Percentiles rank a stretch among this genome's conserved stretches.
These are phyloP conservation scores for Odontamblyopus rebecca DNA, from an alignment of 2,797 vertebrate genomes.

Conservation along the genomic window DNA sequence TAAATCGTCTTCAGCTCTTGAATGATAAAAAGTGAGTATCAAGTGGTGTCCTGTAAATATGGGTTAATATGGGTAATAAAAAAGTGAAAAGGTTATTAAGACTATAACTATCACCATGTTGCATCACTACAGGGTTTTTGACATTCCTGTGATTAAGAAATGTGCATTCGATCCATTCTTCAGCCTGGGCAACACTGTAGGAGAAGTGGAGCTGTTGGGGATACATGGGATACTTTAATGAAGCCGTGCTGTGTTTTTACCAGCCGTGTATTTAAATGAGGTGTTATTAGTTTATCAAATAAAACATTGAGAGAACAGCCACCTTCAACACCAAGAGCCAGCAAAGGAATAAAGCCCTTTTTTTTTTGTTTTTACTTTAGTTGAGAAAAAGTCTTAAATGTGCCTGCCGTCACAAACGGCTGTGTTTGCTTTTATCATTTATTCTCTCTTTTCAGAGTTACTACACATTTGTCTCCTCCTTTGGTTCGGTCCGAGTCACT, in stretches of 20 bases:
- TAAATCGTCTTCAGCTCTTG: neutral
- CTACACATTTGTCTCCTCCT: conserved; percentile 7
- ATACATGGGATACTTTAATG: neutral
- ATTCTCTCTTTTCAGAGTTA: conserved; percentile 5
- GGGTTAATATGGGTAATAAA: neutral
- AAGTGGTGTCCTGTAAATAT: neutral
- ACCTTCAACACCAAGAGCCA: neutral
- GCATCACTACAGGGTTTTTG: too few relatives aligned
- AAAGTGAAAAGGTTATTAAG: too few relatives aligned
- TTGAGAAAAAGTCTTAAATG: neutral
- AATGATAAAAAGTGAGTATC: neutral
- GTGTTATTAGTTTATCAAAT: neutral
- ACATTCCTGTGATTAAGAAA: too few relatives aligned
- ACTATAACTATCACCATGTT: too few relatives aligned
- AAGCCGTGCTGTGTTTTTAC: neutral
- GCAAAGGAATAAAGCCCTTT: neutral
- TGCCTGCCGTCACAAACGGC: neutral
- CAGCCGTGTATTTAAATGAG: neutral
- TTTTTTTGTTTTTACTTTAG: neutral
- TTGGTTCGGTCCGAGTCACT: conserved; percentile 1
- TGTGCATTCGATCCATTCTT: too few relatives aligned
- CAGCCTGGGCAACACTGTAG: too few relatives aligned
- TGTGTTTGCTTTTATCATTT: conserved; percentile 7
- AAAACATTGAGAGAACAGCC: neutral
- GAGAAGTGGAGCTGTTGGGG: neutral